These are phyloP conservation scores for Ptiloglossa arizonensis DNA, from an alignment of 1,140 invertebrate genomes.

Conservation along the genomic window DNA sequence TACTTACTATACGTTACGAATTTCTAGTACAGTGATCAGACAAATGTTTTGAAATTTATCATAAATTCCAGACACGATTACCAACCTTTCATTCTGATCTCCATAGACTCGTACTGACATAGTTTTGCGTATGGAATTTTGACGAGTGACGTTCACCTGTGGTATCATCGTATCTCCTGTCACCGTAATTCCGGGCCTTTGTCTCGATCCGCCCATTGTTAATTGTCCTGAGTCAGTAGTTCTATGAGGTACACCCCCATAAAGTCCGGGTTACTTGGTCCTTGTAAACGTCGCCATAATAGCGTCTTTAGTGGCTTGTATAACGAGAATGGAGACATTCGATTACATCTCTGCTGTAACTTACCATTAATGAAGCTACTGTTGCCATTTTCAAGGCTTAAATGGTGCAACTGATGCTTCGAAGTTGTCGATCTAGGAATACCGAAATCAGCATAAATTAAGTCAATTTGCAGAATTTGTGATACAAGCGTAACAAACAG, in stretches of 20 bases:
- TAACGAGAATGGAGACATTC: constrained; percentile 13
- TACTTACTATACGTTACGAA: too few relatives aligned
- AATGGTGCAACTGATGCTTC: neutral
- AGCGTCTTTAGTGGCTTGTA: neutral
- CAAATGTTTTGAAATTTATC: too few relatives aligned
- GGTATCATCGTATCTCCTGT: neutral
- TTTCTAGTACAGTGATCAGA: too few relatives aligned
- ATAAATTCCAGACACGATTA: too few relatives aligned
- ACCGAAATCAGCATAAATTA: neutral
- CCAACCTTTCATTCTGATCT: too few relatives aligned
- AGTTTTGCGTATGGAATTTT: neutral
- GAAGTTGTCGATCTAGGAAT: neutral
- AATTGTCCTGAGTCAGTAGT: constrained; percentile 18
- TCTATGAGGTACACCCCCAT: neutral
- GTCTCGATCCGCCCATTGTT: constrained; percentile 5
- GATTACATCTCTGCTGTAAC: constrained; percentile 5
- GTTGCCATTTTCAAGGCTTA: neutral
- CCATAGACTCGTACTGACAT: neutral
- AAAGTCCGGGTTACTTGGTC: constrained; percentile 6
- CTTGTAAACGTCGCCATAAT: constrained; percentile 28
- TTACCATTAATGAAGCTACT: neutral
- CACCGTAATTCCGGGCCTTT: constrained; percentile 6
- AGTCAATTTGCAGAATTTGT: too few relatives aligned
- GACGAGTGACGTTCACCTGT: neutral
- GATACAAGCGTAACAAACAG: too few relatives aligned